phyloP scores from a whole-genome alignment of 2,888 invertebrate genomes.

The Trachelus stipa region DNA sequence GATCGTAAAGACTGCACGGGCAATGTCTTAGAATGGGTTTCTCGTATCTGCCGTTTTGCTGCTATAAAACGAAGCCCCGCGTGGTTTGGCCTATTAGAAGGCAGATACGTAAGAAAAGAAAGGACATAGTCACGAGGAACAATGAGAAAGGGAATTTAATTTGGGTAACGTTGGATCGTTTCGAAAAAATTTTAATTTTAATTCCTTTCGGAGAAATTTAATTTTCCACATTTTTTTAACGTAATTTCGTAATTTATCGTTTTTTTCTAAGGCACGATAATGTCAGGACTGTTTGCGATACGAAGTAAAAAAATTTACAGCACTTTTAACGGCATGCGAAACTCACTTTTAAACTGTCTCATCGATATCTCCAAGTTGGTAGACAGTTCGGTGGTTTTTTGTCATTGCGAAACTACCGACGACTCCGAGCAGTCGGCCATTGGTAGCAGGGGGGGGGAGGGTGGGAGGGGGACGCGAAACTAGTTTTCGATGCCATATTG shows the following conservation, averaged over 20 bases:
- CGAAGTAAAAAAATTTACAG: neutral
- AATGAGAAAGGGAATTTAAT: neutral
- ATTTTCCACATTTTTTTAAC: too few species aligned
- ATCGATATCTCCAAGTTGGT: conserved; percentile 9
- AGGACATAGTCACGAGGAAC: neutral
- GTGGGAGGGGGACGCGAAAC: conserved; percentile 17
- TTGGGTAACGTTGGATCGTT: neutral
- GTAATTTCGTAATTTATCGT: neutral
- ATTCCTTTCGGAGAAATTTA: neutral
- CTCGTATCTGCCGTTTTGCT: neutral
- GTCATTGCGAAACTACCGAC: conserved; percentile 2
- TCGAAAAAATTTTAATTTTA: neutral
- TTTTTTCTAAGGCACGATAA: too few species aligned
- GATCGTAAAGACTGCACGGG: conserved; percentile 7
- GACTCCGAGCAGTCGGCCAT: conserved; percentile 11
- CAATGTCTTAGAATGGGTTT: conserved; percentile 5
- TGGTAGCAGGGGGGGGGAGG: neutral
- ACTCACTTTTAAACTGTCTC: conserved; percentile 20
- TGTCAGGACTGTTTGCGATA: neutral
- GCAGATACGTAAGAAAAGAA: neutral
- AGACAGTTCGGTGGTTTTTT: neutral
- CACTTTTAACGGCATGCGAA: conserved; percentile 4
- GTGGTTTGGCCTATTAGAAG: neutral
- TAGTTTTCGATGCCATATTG: conserved; percentile 62
- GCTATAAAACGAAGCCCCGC: conserved; percentile 3